Percentiles rank a stretch among this genome's conserved stretches.
phyloP scores from a whole-genome alignment of 2,113 vertebrate species.

The Mobula birostris region DNA sequence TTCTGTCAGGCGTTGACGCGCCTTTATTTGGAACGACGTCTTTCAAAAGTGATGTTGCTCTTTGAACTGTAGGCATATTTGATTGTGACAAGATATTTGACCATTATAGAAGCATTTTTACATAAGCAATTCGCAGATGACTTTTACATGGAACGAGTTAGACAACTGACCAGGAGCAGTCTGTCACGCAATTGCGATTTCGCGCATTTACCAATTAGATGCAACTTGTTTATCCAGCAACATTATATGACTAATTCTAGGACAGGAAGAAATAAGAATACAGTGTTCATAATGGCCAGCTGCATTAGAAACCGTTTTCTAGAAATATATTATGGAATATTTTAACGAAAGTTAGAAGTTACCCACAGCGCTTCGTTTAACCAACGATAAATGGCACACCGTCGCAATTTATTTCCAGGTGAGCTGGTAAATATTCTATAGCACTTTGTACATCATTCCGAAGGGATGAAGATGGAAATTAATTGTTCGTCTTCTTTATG shows the following conservation, averaged over 20 bases:
- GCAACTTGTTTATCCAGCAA: neutral
- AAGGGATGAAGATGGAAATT: neutral
- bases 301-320: neutral
- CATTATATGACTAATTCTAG: neutral
- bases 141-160: neutral
- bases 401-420: neutral
- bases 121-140: slow-evolving; percentile 38
- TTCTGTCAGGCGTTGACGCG: slow-evolving; percentile 55
- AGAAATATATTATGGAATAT: neutral
- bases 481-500: neutral
- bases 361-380: neutral
- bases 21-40: slow-evolving; percentile 57
- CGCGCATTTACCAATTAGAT: neutral
- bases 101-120: slow-evolving; percentile 41
- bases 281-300: neutral
- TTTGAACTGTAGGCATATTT: slow-evolving; percentile 46
- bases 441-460: neutral
- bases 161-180: neutral
- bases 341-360: neutral
- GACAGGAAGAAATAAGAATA: neutral
- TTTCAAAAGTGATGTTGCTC: slow-evolving; percentile 54
- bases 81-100: slow-evolving; percentile 52
- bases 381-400: neutral
- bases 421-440: neutral
- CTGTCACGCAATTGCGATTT: neutral